Evolutionary conservation across 2,113 vertebrate genomes (phyloP).

Genomic region (Thomomys bottae): DNA sequence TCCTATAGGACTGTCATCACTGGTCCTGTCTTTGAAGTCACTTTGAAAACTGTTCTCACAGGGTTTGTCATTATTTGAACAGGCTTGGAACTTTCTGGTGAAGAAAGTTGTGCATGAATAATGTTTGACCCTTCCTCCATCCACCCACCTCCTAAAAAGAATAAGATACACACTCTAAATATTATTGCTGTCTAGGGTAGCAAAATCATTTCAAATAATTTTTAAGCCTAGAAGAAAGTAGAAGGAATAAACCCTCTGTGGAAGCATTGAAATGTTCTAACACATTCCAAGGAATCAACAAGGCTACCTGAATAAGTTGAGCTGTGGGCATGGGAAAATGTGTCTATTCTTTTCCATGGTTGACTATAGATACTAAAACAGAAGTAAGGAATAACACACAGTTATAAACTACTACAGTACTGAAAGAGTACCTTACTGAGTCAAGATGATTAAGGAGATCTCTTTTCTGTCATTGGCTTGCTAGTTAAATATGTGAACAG

Average conservation of each 20-base stretch:
- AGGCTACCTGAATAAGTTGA: not conserved
- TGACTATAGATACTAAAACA: not conserved
- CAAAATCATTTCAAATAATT: not conserved
- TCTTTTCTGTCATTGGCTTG: no score
- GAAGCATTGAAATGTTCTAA: not conserved
- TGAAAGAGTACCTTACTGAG: no score
- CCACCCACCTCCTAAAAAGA: not conserved
- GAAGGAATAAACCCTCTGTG: not conserved
- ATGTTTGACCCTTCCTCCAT: not conserved
- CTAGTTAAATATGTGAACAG: no score
- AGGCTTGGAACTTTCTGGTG: not conserved
- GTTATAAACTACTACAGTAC: not conserved
- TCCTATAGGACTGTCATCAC: not conserved
- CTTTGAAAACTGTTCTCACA: not conserved
- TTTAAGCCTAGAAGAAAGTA: not conserved
- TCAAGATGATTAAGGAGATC: no score
- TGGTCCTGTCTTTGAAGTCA: not conserved
- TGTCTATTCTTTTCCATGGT: not conserved
- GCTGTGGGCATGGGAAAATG: not conserved
- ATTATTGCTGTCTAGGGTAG: not conserved
- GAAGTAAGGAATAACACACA: not conserved
- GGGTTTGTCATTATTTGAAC: not conserved
- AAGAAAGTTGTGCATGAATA: not conserved
- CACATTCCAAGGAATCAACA: not conserved
- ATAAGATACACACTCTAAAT: not conserved